Evolutionary conservation across 1,140 invertebrate species (phyloP).

Genomic region (Araneus ventricosus): DNA sequence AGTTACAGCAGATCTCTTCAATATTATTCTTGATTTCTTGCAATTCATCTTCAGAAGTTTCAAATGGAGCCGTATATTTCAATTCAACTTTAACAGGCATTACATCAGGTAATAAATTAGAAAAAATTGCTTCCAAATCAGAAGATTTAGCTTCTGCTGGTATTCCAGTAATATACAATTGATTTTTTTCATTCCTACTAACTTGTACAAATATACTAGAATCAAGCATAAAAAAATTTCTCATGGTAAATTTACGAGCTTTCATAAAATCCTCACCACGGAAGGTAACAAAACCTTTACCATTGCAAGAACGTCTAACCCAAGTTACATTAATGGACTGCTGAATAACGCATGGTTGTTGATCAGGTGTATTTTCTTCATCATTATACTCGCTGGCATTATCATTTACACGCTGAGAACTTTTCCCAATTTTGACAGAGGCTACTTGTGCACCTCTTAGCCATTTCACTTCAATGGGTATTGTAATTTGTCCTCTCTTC

Average conservation of each 20-base stretch:
- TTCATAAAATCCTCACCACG: background rate
- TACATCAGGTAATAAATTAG: background rate
- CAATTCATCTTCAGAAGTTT: slow-evolving; percentile 44
- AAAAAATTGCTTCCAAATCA: slow-evolving; percentile 44
- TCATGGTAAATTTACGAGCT: slow-evolving; percentile 22
- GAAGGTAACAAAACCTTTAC: slow-evolving; percentile 15
- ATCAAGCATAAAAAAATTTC: background rate
- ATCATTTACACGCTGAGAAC: too few species aligned
- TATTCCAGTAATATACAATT: slow-evolving; percentile 34
- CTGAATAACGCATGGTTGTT: background rate
- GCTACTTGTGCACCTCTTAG: slow-evolving; percentile 35
- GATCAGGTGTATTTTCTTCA: slow-evolving; percentile 23
- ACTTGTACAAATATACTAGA: slow-evolving; percentile 30
- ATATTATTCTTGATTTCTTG: slow-evolving; percentile 28
- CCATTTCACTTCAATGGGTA: slow-evolving; percentile 58
- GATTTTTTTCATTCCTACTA: slow-evolving; percentile 7
- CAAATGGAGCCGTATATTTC: slow-evolving; percentile 47
- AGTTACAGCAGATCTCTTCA: slow-evolving; percentile 4
- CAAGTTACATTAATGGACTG: slow-evolving; percentile 60
- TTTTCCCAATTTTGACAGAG: background rate
- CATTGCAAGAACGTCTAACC: slow-evolving; percentile 47
- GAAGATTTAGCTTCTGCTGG: background rate
- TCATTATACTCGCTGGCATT: background rate
- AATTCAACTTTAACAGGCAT: background rate
- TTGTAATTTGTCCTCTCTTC: slow-evolving; percentile 26